These are phyloP conservation scores for Percina caprodes DNA, from an alignment of 2,113 vertebrate genomes.

Conservation along the genomic window DNA sequence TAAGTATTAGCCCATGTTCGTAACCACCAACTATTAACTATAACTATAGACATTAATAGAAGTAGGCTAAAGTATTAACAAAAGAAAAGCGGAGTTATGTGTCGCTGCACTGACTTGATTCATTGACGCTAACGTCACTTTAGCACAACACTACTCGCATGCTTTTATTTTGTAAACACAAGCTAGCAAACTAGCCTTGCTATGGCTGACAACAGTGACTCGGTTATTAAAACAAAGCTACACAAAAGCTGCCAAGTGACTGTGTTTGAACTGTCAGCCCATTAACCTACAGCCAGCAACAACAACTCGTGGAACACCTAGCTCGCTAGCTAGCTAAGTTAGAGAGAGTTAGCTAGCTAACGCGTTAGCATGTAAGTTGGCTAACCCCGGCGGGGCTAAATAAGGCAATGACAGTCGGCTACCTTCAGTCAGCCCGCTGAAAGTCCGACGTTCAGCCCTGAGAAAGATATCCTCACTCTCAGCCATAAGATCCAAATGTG, in stretches of 20 bases:
- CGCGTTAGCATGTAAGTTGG: slow-evolving; percentile 20
- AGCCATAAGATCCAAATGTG: slow-evolving; percentile 64
- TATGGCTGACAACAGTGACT: not conserved
- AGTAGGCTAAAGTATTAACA: not conserved
- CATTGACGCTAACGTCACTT: not conserved
- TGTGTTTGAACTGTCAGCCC: not conserved
- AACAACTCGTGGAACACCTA: slow-evolving; percentile 6
- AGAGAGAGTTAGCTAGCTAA: not conserved
- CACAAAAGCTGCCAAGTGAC: not conserved
- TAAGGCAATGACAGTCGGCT: slow-evolving; percentile 42
- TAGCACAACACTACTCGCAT: not conserved
- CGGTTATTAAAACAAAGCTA: not conserved
- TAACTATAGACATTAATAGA: not conserved
- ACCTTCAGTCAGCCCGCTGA: slow-evolving; percentile 83
- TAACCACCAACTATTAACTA: not conserved
- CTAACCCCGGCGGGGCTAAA: slow-evolving; percentile 27
- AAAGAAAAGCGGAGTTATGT: not conserved
- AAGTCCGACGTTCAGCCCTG: slow-evolving; percentile 77
- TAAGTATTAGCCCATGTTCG: not conserved
- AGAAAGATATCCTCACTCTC: slow-evolving; percentile 75
- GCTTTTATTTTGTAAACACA: slow-evolving; percentile 9
- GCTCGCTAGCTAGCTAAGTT: not conserved
- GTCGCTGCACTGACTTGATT: not conserved
- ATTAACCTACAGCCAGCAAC: not conserved
- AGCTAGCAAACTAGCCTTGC: not conserved